phyloP scores from a whole-genome alignment of 30 jellyfish, hydroid and myxozoan genomes.

The Aurelia sp. region DNA sequence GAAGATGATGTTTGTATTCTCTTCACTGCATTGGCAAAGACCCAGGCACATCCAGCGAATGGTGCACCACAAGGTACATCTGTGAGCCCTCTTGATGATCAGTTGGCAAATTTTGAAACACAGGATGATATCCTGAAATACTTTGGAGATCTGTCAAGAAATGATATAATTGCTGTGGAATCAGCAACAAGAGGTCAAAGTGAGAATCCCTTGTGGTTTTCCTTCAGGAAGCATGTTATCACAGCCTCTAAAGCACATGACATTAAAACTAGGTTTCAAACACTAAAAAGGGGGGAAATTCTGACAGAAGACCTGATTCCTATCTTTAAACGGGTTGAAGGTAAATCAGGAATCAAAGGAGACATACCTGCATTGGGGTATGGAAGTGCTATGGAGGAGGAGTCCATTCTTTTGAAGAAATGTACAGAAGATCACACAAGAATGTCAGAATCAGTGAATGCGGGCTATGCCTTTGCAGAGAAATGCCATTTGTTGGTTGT shows the following conservation, averaged over 20 bases:
- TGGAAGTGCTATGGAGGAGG: constrained; percentile 63
- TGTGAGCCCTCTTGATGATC: background rate
- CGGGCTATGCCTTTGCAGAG: constrained; percentile 28
- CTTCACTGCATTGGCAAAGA: no score
- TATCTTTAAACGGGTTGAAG: constrained; percentile 15
- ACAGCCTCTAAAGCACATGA: background rate
- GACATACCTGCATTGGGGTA: constrained; percentile 63
- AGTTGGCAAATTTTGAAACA: background rate
- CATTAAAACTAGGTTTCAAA: no score
- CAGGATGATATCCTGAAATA: background rate
- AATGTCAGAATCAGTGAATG: constrained; percentile 14
- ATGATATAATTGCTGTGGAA: background rate
- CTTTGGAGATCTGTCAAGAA: background rate
- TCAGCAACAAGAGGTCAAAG: background rate
- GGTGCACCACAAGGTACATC: background rate
- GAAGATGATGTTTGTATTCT: no score
- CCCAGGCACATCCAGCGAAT: background rate
- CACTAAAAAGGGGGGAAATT: background rate
- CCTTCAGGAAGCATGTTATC: background rate
- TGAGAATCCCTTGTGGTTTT: background rate
- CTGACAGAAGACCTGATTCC: constrained; percentile 8
- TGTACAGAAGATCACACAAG: background rate
- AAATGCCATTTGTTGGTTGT: constrained; percentile 56
- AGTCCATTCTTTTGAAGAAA: background rate
- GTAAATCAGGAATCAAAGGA: constrained; percentile 40